Base-by-base conservation (phyloP, 2,797 vertebrate genomes). In the Eidolon dupreanum region DNA sequence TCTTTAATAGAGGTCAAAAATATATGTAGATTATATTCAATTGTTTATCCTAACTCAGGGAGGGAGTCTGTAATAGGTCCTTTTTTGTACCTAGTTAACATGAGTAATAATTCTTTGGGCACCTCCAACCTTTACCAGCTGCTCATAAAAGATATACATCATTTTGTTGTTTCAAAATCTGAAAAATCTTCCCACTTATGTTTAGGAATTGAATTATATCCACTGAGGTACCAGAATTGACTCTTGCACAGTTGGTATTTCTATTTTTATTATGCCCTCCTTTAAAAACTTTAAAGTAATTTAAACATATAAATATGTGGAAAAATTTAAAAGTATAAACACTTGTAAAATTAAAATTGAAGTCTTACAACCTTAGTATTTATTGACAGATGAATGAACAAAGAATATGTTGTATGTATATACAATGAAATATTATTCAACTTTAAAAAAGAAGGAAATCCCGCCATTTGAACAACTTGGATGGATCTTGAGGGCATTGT, bases 101-200 rank as follows among this genome's bases (percentile, higher is more conserved):
- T 8, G 24, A 95, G 79, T 79, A 36, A 31, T 49, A 31, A 93
- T 78, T 87, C 49, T 33, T 16, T 59, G 38, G 33, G 31, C 2
- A 93, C 17, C 36, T 79, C 49, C 24, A 84, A 77, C 17, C 57
- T 38, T 73, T 79, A 46, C 11, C 46, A 89, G 66, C 10, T 77
- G 26, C 41, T 43, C 26, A 73, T 77, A 49, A 81, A 61, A 88
- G 12, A 84, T 84, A 10, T 57, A 20, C 26, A 51, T 93, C 66
- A 71, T 75, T 81, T 86, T 93, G 71, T 16, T 41, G 11, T 55
- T 88, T 92, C 65, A 94, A 65, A 94, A 81, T 92, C 3, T 79
- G 46, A 38, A 86, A 63, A 74, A 31, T 87, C 28, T 85, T 92
- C 19, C 41, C 49, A 59, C 12, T 46, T 83, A 38, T 31, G 1